Conservation (phyloP, 2,113 vertebrate species). For the Picathartes gymnocephalus region DNA sequence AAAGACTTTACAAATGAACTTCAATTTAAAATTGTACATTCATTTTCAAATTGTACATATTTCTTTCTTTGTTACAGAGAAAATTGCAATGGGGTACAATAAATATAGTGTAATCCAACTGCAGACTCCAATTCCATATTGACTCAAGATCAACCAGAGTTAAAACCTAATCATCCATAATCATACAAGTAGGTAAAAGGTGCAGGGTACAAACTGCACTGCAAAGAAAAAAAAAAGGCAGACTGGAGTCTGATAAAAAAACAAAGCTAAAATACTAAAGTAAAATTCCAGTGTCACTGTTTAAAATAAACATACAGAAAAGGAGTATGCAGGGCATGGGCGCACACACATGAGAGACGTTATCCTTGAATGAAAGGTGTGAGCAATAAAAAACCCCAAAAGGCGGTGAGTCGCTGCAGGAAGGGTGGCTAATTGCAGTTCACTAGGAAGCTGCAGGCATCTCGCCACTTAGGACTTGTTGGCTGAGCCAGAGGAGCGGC, state of each 20-base stretch:
- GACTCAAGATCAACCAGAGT: conserved; percentile 53
- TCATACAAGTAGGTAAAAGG: conserved; percentile 59
- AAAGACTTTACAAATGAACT: conserved; percentile 63
- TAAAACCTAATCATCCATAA: conserved; percentile 45
- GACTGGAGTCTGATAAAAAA: conserved; percentile 31
- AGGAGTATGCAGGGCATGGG: not conserved
- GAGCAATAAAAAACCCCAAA: not conserved
- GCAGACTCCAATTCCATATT: conserved; percentile 58
- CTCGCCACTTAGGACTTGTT: conserved; percentile 86
- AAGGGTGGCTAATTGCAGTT: not conserved
- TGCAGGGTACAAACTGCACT: conserved; percentile 50
- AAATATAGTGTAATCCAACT: conserved; percentile 65
- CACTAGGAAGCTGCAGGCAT: conserved; percentile 19
- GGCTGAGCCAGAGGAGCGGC: conserved; percentile 95
- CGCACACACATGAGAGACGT: not conserved
- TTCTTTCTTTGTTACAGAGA: conserved; percentile 60
- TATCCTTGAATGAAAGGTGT: not conserved
- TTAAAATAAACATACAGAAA: conserved; percentile 64
- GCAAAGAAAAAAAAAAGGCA: not conserved
- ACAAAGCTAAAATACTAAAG: conserved; percentile 63
- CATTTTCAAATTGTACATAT: conserved; percentile 66
- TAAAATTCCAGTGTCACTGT: conserved; percentile 74
- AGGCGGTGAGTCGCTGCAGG: not conserved
- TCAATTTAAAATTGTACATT: conserved; percentile 70
- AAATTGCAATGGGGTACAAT: conserved; percentile 66